Evolutionary conservation across 1,140 invertebrate genomes (phyloP), one percentile per base, ranked within the genome.

Genomic region (Trichonephila clavipes): DNA sequence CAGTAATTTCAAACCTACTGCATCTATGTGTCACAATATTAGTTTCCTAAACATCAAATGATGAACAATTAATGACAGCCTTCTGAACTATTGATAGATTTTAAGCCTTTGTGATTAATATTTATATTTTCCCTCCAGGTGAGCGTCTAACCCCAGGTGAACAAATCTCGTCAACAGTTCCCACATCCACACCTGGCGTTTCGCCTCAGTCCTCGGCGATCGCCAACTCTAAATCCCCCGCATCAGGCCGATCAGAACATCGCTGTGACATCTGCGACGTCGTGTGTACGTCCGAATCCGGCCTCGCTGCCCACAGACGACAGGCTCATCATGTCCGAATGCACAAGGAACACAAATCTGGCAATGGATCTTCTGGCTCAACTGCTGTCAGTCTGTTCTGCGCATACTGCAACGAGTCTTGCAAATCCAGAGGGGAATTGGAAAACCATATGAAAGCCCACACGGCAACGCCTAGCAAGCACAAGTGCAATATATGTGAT

Each of bases 401-500:
- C 97, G 97, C 77, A 98, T 98, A 95, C 98, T 99, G 98, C 95
- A 98, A 97, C 77, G 98, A 99, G 95, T 97, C 97, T 61, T 98
- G 98, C 95, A 98, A 98, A 94, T 98, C 97, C 5, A 96, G 98
- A 94, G 97, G 97, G 0, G 98, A 99, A 94, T 96, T 99, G 34
- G 98, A 99, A 62, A 98, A 98, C 92, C 98, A 99, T 95, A 98
- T 98, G 96, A 98, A 98, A 94, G 98, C 86, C 66, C 95, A 95
- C 98, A 95, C 98, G 97, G 14, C 96, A 97, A 94, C 97, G 96
- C 0, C 98, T 98, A 94, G 94, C 98, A 99, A 96, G 99, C 99
- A 85, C 94, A 95, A 88, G 95, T 99, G 98, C 95, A 98, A 99
- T 95, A 99, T 99, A 94, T 99, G 98, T 95, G 98, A 99, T 95